Evolutionary conservation across 92 coral and sea anemone genomes (phyloP).

Genomic region (Epizoanthus stellaris): DNA sequence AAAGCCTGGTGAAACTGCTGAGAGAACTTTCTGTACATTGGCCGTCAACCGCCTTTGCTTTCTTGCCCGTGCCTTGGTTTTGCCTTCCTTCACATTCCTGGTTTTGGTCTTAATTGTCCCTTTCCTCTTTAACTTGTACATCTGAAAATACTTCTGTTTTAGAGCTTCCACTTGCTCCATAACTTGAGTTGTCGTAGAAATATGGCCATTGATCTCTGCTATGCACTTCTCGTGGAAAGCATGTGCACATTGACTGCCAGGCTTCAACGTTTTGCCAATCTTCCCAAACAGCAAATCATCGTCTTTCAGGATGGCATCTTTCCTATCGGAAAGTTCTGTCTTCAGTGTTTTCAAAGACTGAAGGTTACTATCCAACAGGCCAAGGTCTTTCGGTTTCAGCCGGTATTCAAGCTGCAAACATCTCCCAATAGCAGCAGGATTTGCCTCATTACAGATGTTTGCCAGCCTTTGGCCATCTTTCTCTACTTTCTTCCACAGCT

Average conservation of each 20-base stretch:
- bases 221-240: too few species aligned
- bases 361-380: neutral
- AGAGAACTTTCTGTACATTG: neutral
- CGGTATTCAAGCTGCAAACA: neutral
- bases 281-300: too few species aligned
- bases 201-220: too few species aligned
- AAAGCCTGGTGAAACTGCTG: neutral
- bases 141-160: neutral
- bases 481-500: too few species aligned
- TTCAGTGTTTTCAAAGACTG: neutral
- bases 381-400: slow-evolving; percentile 7
- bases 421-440: neutral
- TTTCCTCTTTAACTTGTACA: too few species aligned
- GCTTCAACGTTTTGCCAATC: too few species aligned
- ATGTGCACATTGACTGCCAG: too few species aligned
- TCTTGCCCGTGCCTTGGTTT: slow-evolving; percentile 7
- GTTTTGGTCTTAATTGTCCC: neutral
- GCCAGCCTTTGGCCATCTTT: too few species aligned
- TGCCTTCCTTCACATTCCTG: slow-evolving; percentile 19
- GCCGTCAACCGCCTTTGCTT: slow-evolving; percentile 7
- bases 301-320: neutral
- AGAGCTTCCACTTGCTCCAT: neutral
- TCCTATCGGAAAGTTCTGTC: too few species aligned
- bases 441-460: neutral
- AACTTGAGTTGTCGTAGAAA: neutral